phyloP scores from a whole-genome alignment of 2,888 invertebrate species.

The Antheraea assamensis region DNA sequence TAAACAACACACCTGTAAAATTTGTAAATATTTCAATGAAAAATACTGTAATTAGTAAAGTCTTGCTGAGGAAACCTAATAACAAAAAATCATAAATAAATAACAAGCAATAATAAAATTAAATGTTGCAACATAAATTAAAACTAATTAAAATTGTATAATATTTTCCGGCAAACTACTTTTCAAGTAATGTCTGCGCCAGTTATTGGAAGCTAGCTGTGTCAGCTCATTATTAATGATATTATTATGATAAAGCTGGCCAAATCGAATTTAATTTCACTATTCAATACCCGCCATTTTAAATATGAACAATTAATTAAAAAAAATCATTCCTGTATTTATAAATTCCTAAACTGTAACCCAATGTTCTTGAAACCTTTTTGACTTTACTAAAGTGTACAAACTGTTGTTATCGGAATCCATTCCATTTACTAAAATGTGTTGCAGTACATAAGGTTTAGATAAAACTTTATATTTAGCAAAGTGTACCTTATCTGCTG shows the following conservation, averaged over 20 bases:
- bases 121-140: background rate
- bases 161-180: no score
- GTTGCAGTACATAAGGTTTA: background rate
- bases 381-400: no score
- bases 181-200: no score
- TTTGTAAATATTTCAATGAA: background rate
- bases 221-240: no score
- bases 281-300: no score
- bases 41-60: background rate
- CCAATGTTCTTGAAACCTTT: background rate
- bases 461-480: background rate
- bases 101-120: background rate
- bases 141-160: background rate
- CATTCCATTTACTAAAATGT: background rate
- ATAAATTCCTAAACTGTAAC: background rate
- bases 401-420: background rate
- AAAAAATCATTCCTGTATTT: background rate
- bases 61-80: background rate
- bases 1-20: background rate
- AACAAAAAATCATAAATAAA: background rate
- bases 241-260: no score
- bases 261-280: no score
- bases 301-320: background rate
- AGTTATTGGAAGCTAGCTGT: no score
- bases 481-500: slow-evolving; percentile 84